Evolutionary conservation across 2,797 vertebrate species (phyloP).

Genomic region (Myripristis murdjan): DNA sequence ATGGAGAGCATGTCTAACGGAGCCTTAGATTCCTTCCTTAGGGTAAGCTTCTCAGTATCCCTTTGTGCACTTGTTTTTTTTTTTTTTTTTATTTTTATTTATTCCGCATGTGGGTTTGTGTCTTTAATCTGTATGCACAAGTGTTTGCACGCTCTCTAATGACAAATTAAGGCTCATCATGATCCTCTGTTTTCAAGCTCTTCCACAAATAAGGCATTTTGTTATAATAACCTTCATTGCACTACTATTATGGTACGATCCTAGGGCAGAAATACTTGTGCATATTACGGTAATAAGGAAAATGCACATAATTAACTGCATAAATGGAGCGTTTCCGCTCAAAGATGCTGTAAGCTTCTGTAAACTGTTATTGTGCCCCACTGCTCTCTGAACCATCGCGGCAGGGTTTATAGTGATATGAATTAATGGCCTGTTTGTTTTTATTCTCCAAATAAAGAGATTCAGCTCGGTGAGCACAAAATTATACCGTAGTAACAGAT

Average conservation of each 20-base stretch:
- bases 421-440: constrained; percentile 75
- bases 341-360: constrained; percentile 54
- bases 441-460: constrained; percentile 59
- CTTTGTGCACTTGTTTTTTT: background rate
- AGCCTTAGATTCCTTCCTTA: constrained; percentile 92
- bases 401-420: constrained; percentile 58
- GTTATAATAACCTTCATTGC: constrained; percentile 26
- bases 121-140: background rate
- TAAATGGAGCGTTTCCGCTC: constrained; percentile 60
- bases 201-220: constrained; percentile 30
- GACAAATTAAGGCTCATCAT: constrained; percentile 15
- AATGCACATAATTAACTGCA: constrained; percentile 62
- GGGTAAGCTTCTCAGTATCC: constrained; percentile 83
- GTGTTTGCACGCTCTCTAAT: constrained; percentile 14
- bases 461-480: constrained; percentile 44
- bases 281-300: constrained; percentile 49
- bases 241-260: constrained; percentile 20
- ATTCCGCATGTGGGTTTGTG: constrained; percentile 12
- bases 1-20: constrained; percentile 93
- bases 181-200: background rate
- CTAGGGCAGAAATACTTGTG: constrained; percentile 22
- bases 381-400: constrained; percentile 54
- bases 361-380: constrained; percentile 55
- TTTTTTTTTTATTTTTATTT: background rate
- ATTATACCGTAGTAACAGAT: constrained; percentile 37